These are phyloP conservation scores for Phainopepla nitens DNA, from an alignment of 2,113 vertebrate genomes.

Conservation along the genomic window DNA sequence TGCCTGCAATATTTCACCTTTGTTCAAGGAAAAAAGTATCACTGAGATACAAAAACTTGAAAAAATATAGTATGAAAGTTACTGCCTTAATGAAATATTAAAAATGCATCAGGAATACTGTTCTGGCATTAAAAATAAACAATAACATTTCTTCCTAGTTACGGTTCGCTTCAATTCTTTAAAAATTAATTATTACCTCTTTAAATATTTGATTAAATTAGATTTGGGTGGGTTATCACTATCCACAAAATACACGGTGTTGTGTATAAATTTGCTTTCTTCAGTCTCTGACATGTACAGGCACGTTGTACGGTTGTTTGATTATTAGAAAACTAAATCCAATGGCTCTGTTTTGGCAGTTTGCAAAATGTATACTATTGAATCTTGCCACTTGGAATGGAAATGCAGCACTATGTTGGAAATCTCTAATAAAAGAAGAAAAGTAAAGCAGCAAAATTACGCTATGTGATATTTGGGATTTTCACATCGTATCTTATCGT, in stretches of 20 bases:
- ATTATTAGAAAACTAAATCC: slow-evolving; percentile 56
- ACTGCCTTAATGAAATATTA: slow-evolving; percentile 76
- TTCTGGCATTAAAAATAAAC: slow-evolving; percentile 79
- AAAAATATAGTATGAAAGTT: slow-evolving; percentile 63
- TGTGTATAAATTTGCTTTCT: slow-evolving; percentile 57
- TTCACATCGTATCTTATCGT: not conserved
- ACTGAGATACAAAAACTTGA: slow-evolving; percentile 50
- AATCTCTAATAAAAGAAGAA: not conserved
- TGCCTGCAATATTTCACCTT: slow-evolving; percentile 27
- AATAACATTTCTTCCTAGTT: slow-evolving; percentile 73
- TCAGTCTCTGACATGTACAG: slow-evolving; percentile 54
- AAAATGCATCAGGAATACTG: slow-evolving; percentile 77
- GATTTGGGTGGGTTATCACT: slow-evolving; percentile 69
- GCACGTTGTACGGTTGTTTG: slow-evolving; percentile 41
- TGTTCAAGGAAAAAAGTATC: not conserved
- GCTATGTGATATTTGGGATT: not conserved
- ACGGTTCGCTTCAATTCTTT: slow-evolving; percentile 76
- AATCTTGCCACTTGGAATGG: slow-evolving; percentile 31
- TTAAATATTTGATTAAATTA: slow-evolving; percentile 83
- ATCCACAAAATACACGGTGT: slow-evolving; percentile 51
- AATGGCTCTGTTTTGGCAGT: not conserved
- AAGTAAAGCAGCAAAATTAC: not conserved
- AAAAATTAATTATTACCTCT: slow-evolving; percentile 80
- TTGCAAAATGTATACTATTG: slow-evolving; percentile 3
- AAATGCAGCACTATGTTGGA: slow-evolving; percentile 5